Evolutionary conservation across 2,888 invertebrate genomes (phyloP).

Genomic region (Mythimna loreyi): DNA sequence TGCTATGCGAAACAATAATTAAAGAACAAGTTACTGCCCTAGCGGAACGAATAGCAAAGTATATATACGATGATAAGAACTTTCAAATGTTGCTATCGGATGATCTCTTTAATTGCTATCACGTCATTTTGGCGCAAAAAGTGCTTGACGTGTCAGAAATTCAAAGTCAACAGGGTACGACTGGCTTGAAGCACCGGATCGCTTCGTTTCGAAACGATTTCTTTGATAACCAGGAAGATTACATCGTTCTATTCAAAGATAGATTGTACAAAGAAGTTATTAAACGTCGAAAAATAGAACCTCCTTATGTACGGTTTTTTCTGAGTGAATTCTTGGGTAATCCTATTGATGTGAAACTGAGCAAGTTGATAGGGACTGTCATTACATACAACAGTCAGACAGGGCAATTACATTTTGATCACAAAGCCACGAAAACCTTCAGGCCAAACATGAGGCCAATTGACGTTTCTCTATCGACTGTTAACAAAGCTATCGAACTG

Average conservation of each 20-base stretch:
- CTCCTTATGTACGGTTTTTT: slow-evolving; percentile 15
- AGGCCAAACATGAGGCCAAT: slow-evolving; percentile 15
- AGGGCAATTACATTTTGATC: slow-evolving; percentile 26
- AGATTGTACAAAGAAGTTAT: slow-evolving; percentile 17
- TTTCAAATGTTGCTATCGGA: slow-evolving; percentile 32
- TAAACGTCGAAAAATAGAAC: neutral
- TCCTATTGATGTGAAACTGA: neutral
- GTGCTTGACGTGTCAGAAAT: slow-evolving; percentile 37
- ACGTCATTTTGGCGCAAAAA: slow-evolving; percentile 38
- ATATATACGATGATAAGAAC: neutral
- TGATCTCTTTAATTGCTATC: slow-evolving; percentile 38
- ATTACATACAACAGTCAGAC: slow-evolving; percentile 4
- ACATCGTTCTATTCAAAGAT: slow-evolving; percentile 23
- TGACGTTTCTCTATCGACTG: slow-evolving; percentile 16
- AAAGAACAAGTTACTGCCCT: slow-evolving; percentile 33
- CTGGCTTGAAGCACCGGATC: neutral
- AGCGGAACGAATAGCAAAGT: slow-evolving; percentile 19
- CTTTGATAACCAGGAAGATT: slow-evolving; percentile 27
- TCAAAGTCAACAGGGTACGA: neutral
- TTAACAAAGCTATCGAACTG: slow-evolving; percentile 34
- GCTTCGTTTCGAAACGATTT: slow-evolving; percentile 22
- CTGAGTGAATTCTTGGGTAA: neutral
- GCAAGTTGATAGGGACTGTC: neutral
- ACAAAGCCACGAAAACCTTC: neutral
- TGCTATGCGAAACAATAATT: slow-evolving; percentile 15